Conservation (phyloP, 1,140 invertebrate genomes). For the Reticulitermes speratus region DNA sequence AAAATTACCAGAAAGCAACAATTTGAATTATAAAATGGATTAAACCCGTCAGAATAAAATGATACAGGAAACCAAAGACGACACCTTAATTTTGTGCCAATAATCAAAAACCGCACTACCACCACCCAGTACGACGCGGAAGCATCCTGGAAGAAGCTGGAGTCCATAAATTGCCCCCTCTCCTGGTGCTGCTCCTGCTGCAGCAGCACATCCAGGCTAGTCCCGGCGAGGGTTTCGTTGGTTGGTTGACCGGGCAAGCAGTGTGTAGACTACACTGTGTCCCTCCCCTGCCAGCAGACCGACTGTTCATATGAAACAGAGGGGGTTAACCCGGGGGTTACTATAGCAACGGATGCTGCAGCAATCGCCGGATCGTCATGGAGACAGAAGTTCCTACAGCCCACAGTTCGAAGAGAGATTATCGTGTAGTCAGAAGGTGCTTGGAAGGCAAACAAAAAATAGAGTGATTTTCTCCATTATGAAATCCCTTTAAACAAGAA, state of each 20-base stretch:
- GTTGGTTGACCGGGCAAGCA: background rate
- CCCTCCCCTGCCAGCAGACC: background rate
- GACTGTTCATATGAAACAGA: background rate
- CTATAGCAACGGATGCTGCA: constrained; percentile 9
- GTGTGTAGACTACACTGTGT: no score
- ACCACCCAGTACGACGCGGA: no score
- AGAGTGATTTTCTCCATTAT: no score
- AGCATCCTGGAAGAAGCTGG: background rate
- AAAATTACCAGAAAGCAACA: no score
- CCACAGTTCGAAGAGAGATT: no score
- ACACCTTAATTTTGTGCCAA: background rate
- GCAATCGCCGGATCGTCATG: background rate
- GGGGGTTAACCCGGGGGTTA: constrained; percentile 4
- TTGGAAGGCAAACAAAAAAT: no score
- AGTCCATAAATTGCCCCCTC: constrained; percentile 3
- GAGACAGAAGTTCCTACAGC: background rate
- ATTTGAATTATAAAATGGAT: no score
- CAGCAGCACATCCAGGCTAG: background rate
- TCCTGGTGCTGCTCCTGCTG: background rate
- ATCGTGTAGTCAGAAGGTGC: no score
- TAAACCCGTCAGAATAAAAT: no score
- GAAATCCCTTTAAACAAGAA: no score
- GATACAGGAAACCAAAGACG: background rate
- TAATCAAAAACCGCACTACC: no score
- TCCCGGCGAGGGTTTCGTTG: background rate